Base-by-base conservation (phyloP, 2,888 invertebrate genomes). In the Leptopterna dolabrata region DNA sequence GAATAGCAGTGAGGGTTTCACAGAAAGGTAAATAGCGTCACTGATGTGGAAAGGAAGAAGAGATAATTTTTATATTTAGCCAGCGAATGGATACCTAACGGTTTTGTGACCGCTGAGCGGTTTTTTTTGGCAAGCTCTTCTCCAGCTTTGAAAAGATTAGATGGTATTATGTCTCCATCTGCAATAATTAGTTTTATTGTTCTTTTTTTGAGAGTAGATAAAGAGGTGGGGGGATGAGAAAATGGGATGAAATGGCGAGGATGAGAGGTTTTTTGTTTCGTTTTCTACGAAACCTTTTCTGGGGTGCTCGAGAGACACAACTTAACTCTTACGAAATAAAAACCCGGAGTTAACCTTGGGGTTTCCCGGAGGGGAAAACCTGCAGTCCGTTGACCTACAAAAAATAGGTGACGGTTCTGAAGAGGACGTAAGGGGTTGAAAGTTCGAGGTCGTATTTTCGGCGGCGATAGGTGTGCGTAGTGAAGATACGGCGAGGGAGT, bases 131-230 rank as follows among this genome's bases (percentile, higher is more conserved):
- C n/a, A 73, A 16, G 19, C 36, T 16, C 36, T 30, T 41, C 16
- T 30, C 30, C 55, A 14, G 29, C 30, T 45, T 45, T 24, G 27
- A 51, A 13, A 19, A 55, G 81, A 81, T 81, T 81, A 81, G 55
- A 51, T 14, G 27, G 51, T 51, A 51, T 81, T 51, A 81, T 81
- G 81, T 81, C 55, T 51, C 51, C 81, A 81, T 51, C 81, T 30
- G 55, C 51, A 81, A 81, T 81, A 81, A 81, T 81, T 81, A 81
- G 55, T 51, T 81, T 81, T 81, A 81, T 47, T 81, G 47, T 81
- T 30, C 81, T 81, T 81, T 81, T 81, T 27, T 80, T 6, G 19
- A 3, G 36, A 13, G n/a, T 16, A 13, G 45, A 14, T 6, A 76
- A 11, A 14, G 4, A 30, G 76, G 1, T 4, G 19, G 13, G 14